Base-by-base conservation (phyloP, 2,888 invertebrate genomes). In the Physocephala rufipes region DNA sequence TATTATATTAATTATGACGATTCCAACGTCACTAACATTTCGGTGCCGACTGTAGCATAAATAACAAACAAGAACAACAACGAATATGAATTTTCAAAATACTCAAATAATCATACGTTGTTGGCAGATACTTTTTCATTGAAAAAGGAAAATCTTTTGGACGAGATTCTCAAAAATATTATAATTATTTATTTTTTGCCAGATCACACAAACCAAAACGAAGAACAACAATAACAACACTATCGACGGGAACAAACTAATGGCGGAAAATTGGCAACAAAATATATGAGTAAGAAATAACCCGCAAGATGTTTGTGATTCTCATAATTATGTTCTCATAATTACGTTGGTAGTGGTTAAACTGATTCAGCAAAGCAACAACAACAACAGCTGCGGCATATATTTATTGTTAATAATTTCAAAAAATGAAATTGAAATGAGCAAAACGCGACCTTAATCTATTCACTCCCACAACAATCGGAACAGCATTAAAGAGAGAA, bases 91-190 rank as follows among this genome's bases (percentile, higher is more conserved):
- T 67, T 68, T 43, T 15, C 45, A 26, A 59, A 30, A 28, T 16
- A n/a, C 13, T 53, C 61, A 49, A 36, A 16, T 64, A 68, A 67
- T 71, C 71, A 71, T 68, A 28, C 21, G 45, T 28, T 76, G 79
- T n/a, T 76, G 81, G 81, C 76, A 78, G 78, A 77, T 78, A 79
- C 79, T 77, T 79, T 78, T 79, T 80, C 77, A 78, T 79, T 49
- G 51, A 21, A 63, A 24, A 2, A 55, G 47, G n/a, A 43, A 51
- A 51, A 12, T 28, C 3, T 21, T 21, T 19, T 47, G n/a, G 24
- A 16, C 24, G 36, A 67, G 47, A 43, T 62, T 51, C 24, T 13
- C 24, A 43, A 45, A 64, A 59, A 58, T 66, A 45, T 71, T 67
- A 58, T 70, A 70, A 67, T 70, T 58, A 36, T 16, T 63, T 59